Evolutionary conservation across 2,888 invertebrate species (phyloP).

Genomic region (Sicus ferrugineus): DNA sequence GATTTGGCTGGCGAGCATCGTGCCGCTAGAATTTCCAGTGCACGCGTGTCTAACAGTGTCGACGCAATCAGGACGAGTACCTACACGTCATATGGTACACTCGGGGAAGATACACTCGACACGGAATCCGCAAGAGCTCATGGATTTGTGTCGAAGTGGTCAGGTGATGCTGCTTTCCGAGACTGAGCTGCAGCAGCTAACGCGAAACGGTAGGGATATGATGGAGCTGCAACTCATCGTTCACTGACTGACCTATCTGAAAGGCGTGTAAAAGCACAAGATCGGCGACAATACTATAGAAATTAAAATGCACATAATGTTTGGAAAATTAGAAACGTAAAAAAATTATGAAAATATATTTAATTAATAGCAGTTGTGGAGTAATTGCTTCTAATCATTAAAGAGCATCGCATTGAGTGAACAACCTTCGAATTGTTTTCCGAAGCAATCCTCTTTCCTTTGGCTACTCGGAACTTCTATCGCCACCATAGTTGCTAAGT

Average conservation of each 20-base stretch:
- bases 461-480: too few species aligned
- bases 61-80: constrained; percentile 43
- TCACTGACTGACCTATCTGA: too few species aligned
- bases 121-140: constrained; percentile 45
- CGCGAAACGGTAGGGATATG: constrained; percentile 50
- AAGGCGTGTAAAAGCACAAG: too few species aligned
- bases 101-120: constrained; percentile 54
- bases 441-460: too few species aligned
- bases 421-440: too few species aligned
- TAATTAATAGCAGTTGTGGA: too few species aligned
- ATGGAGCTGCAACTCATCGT: constrained; percentile 50
- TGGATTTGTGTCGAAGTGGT: constrained; percentile 48
- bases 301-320: neutral
- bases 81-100: constrained; percentile 49
- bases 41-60: constrained; percentile 52
- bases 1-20: constrained; percentile 56
- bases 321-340: too few species aligned
- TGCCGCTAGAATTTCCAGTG: constrained; percentile 46
- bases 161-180: constrained; percentile 49
- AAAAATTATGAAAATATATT: too few species aligned
- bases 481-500: too few species aligned
- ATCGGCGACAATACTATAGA: neutral
- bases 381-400: too few species aligned
- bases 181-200: constrained; percentile 46
- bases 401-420: too few species aligned